These are phyloP conservation scores for Chelonoidis abingdonii DNA, from an alignment of 2,113 vertebrate species.

Conservation along the genomic window DNA sequence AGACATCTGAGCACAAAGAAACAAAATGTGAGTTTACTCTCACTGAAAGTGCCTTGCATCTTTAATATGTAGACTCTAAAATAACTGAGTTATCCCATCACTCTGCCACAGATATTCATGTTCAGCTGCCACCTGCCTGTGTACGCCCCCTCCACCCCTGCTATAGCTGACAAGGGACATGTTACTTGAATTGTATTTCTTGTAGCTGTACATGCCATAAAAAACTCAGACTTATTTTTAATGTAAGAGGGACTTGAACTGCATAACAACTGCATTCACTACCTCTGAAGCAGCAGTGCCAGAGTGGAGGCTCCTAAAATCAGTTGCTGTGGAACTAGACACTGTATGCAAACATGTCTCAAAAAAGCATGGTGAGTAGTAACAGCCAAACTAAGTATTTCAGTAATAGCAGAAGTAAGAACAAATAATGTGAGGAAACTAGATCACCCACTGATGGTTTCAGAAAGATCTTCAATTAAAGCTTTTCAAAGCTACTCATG, in stretches of 20 bases:
- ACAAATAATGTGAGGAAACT: not conserved
- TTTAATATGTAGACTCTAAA: rapidly evolving
- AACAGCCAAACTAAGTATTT: not conserved
- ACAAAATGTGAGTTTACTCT: not conserved
- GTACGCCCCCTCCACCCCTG: not conserved
- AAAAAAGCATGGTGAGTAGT: not conserved
- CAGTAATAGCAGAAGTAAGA: not conserved
- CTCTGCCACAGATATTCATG: rapidly evolving
- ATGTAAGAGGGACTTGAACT: not conserved
- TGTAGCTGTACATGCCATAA: not conserved
- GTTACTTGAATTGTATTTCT: not conserved
- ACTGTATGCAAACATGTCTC: not conserved
- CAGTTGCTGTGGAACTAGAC: not conserved
- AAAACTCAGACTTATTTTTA: not conserved
- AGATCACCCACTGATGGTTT: not conserved
- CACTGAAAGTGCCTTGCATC: not conserved
- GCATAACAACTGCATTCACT: not conserved
- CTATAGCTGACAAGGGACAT: not conserved
- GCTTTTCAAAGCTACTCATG: not conserved
- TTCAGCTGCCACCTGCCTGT: not conserved
- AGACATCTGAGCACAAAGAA: not conserved
- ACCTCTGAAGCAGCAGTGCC: not conserved
- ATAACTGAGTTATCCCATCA: not conserved
- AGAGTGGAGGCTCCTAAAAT: not conserved
- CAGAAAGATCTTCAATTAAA: not conserved